Conservation (phyloP, 2,797 vertebrate genomes). For the Danio aesculapii region DNA sequence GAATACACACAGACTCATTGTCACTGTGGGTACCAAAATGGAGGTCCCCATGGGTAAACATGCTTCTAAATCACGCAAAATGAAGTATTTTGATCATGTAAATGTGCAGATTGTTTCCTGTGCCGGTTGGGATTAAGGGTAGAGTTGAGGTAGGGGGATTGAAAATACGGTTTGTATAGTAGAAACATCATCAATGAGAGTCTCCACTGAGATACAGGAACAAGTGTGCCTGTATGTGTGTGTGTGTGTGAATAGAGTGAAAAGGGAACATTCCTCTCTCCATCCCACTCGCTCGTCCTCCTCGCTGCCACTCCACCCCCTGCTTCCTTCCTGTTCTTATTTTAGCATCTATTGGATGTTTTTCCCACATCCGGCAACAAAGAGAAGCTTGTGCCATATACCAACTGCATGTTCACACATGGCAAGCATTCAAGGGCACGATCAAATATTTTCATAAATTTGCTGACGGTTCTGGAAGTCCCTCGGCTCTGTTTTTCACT, state of each 20-base stretch:
- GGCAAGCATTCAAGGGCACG: constrained; percentile 62
- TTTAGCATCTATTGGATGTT: constrained; percentile 95
- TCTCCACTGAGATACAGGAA: too few species aligned
- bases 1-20: too few species aligned
- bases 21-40: too few species aligned
- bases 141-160: too few species aligned
- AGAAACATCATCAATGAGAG: too few species aligned
- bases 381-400: constrained; percentile 91
- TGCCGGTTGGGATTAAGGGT: too few species aligned
- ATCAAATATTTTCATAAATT: constrained; percentile 61
- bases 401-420: constrained; percentile 73
- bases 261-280: constrained; percentile 90
- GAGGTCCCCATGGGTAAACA: too few species aligned
- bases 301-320: constrained; percentile 86
- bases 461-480: constrained; percentile 30
- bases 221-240: too few species aligned
- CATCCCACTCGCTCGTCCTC: constrained; percentile 82
- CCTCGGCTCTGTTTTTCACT: constrained; percentile 45
- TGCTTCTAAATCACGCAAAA: too few species aligned
- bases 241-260: constrained; percentile 68
- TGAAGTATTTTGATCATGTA: too few species aligned
- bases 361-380: constrained; percentile 97
- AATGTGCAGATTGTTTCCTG: too few species aligned
- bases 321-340: constrained; percentile 99
- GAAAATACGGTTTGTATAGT: too few species aligned